Conservation (phyloP, 1,140 invertebrate species). For the Calliphora vicina region DNA sequence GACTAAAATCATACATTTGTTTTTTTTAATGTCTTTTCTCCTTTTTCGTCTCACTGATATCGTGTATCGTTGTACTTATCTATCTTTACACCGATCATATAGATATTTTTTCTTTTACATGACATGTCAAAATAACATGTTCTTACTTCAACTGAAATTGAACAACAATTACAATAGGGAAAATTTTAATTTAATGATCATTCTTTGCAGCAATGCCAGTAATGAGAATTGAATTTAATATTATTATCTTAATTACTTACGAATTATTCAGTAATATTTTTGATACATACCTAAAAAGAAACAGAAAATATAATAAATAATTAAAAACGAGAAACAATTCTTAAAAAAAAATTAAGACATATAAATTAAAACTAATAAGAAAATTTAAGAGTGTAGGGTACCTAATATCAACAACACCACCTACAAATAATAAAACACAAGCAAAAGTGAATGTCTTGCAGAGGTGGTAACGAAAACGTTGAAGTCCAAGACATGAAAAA, state of each 20-base stretch:
- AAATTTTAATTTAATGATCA: no score
- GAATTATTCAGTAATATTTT: background rate
- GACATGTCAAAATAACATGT: no score
- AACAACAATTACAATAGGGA: no score
- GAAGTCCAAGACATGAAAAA: background rate
- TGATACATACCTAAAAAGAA: background rate
- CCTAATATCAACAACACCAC: background rate
- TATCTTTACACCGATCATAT: no score
- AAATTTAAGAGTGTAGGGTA: background rate
- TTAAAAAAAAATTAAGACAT: background rate
- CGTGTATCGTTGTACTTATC: no score
- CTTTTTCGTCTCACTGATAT: no score
- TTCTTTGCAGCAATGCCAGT: no score
- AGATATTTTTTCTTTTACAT: no score
- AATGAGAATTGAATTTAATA: no score
- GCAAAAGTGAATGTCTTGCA: background rate
- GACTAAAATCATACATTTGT: no score
- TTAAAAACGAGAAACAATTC: background rate
- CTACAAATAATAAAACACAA: background rate
- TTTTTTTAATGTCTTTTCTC: no score
- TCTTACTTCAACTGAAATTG: no score
- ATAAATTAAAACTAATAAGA: background rate
- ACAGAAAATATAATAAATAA: background rate
- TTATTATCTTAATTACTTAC: background rate
- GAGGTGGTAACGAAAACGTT: background rate